Evolutionary conservation across 2,888 invertebrate species (phyloP).

Genomic region (Cyclophora albipunctata): DNA sequence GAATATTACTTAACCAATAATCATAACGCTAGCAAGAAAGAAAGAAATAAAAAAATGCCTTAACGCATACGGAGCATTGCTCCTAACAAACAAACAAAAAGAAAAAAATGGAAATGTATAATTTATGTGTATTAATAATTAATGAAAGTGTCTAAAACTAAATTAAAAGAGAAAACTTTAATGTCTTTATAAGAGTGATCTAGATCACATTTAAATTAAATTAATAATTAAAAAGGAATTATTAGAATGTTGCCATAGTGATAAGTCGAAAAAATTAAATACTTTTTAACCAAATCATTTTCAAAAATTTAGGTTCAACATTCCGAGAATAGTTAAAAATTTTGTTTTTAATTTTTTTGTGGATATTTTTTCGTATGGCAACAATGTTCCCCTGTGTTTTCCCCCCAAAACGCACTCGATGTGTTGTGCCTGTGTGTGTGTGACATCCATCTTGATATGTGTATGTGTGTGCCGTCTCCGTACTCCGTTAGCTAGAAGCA

Average conservation of each 20-base stretch:
- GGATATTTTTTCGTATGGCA: conserved; percentile 46
- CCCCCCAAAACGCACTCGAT: conserved; percentile 44
- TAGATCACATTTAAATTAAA: conserved; percentile 54
- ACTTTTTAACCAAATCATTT: too few species aligned
- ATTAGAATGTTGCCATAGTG: conserved; percentile 51
- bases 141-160: conserved; percentile 51
- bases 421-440: conserved; percentile 64
- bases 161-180: conserved; percentile 60
- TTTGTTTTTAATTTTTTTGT: conserved; percentile 7
- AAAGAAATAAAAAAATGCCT: conserved; percentile 49
- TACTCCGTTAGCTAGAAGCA: conserved; percentile 71
- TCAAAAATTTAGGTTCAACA: too few species aligned
- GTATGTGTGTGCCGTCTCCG: conserved; percentile 65
- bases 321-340: too few species aligned
- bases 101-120: conserved; percentile 54
- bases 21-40: conserved; percentile 41
- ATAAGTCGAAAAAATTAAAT: conserved; percentile 5
- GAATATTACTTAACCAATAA: conserved; percentile 66
- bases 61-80: conserved; percentile 43
- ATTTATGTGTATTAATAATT: conserved; percentile 38
- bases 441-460: conserved; percentile 72
- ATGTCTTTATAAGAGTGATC: conserved; percentile 73
- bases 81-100: conserved; percentile 22
- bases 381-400: conserved; percentile 28
- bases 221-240: conserved; percentile 55